Percentiles rank a stretch among this genome's conserved stretches.
phyloP scores from a whole-genome alignment of 1,140 invertebrate genomes.

The Brachionus paranguensis region DNA sequence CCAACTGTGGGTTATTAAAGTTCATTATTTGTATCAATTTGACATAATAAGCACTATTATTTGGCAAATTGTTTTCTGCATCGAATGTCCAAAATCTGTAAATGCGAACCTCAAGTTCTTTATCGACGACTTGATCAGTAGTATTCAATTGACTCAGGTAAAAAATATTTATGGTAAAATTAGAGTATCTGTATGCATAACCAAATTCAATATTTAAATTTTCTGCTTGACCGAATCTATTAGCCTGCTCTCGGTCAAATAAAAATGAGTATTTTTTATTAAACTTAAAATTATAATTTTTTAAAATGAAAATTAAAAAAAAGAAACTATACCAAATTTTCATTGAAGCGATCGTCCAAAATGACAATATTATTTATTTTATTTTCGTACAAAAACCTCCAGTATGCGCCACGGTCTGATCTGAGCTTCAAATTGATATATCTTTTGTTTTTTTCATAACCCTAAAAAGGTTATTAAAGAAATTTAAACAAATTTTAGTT shows the following conservation, averaged over 20 bases:
- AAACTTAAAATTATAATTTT: not conserved
- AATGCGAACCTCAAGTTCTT: constrained; percentile 32
- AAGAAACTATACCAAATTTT: not conserved
- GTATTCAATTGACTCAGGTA: not conserved
- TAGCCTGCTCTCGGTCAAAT: not conserved
- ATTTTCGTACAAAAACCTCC: constrained; percentile 18
- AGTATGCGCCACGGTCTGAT: not conserved
- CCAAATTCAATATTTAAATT: constrained; percentile 33
- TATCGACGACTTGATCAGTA: not conserved
- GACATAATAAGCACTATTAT: not conserved
- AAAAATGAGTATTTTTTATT: constrained; percentile 19
- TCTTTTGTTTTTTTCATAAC: constrained; percentile 10
- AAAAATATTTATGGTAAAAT: constrained; percentile 32
- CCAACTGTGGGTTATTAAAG: constrained; percentile 24
- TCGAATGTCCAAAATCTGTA: constrained; percentile 35
- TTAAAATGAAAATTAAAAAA: not conserved
- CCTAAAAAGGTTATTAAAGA: not conserved
- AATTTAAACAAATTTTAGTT: not conserved
- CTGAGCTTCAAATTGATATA: not conserved
- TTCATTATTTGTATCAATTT: constrained; percentile 32
- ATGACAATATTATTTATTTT: constrained; percentile 39
- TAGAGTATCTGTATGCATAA: constrained; percentile 24
- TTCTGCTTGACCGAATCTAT: not conserved
- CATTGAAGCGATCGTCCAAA: constrained; percentile 17
- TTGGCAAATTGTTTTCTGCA: not conserved